Percentiles rank a stretch among this genome's conserved stretches.
These are phyloP conservation scores for Drosophila oshimai DNA, from an alignment of 1,140 invertebrate genomes.

Conservation along the genomic window DNA sequence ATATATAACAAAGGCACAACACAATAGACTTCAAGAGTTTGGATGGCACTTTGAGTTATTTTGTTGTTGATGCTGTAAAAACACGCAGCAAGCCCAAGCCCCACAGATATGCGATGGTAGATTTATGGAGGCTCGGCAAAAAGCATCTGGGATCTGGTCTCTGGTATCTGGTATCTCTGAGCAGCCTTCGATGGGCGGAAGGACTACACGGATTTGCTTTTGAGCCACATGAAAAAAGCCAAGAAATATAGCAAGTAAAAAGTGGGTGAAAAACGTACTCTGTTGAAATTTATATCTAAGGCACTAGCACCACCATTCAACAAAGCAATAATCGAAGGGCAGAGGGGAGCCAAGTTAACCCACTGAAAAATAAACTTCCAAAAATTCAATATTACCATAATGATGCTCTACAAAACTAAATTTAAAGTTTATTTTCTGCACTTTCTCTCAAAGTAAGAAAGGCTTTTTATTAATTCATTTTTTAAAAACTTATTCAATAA, in stretches of 20 bases:
- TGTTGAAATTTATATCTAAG: slow-evolving; percentile 57
- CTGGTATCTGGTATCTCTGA: too few species aligned
- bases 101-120: slow-evolving; percentile 69
- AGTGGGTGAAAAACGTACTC: slow-evolving; percentile 28
- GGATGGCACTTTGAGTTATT: slow-evolving; percentile 79
- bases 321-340: slow-evolving; percentile 21
- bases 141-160: slow-evolving; percentile 2
- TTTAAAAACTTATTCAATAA: too few species aligned
- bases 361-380: neutral
- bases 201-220: slow-evolving; percentile 48
- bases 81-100: slow-evolving; percentile 38
- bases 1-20: slow-evolving; percentile 58
- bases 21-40: slow-evolving; percentile 79
- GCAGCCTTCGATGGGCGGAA: slow-evolving; percentile 54
- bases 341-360: neutral
- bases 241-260: slow-evolving; percentile 13
- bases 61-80: slow-evolving; percentile 76
- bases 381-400: neutral
- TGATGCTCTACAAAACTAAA: too few species aligned
- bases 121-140: slow-evolving; percentile 58
- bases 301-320: slow-evolving; percentile 40
- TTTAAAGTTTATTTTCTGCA: too few species aligned
- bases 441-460: too few species aligned
- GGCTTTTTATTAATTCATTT: too few species aligned
- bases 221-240: slow-evolving; percentile 5